Evolutionary conservation across 2,797 vertebrate genomes (phyloP).

Genomic region (Tamandua tetradactyla): DNA sequence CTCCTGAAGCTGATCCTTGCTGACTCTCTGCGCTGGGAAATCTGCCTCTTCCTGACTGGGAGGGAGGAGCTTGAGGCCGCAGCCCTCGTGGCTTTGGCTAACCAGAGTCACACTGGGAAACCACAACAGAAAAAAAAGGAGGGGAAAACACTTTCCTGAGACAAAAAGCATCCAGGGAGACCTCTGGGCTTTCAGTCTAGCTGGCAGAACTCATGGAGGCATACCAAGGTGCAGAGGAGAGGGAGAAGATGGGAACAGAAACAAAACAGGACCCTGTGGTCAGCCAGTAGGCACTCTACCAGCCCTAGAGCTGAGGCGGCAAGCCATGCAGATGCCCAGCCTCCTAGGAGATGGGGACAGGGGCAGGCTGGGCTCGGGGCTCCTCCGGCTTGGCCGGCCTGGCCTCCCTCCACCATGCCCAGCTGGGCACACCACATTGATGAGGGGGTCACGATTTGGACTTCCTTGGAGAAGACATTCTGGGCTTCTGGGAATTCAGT

Average conservation of each 20-base stretch:
- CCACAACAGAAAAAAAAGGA: neutral
- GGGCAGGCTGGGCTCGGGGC: no score
- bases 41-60: constrained; percentile 39
- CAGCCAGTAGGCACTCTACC: neutral
- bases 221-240: neutral
- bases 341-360: no score
- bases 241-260: neutral
- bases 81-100: neutral
- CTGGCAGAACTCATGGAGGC: neutral
- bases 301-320: neutral
- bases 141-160: constrained; percentile 11
- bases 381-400: neutral
- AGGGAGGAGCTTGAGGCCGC: constrained; percentile 23
- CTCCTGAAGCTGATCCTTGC: neutral
- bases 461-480: constrained; percentile 7
- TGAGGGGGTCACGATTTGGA: neutral
- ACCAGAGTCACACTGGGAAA: constrained; percentile 56
- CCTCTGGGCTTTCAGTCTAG: neutral
- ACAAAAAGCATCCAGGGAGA: neutral
- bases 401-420: neutral
- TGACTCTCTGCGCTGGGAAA: neutral
- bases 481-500: neutral
- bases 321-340: neutral
- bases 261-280: neutral
- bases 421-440: neutral